A percentile compares a stretch with the other conserved stretches of the same genome.
phyloP scores from a whole-genome alignment of 1,140 invertebrate species.

The Acromyrmex charruanus region DNA sequence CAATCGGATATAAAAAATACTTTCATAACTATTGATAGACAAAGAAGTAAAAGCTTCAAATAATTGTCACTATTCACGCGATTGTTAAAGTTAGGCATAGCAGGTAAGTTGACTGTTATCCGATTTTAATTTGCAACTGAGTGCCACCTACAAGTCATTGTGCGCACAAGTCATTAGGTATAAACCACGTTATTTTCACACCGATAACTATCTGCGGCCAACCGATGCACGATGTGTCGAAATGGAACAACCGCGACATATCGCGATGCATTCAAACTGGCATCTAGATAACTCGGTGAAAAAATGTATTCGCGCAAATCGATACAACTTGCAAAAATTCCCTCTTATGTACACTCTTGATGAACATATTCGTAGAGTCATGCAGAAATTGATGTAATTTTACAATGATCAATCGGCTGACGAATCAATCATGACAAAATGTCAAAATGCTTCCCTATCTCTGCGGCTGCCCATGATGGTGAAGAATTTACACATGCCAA shows the following conservation, averaged over 20 bases:
- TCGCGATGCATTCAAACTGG: slow-evolving; percentile 42
- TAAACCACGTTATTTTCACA: slow-evolving; percentile 68
- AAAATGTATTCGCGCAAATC: slow-evolving; percentile 35
- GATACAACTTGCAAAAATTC: slow-evolving; percentile 11
- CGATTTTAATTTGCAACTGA: slow-evolving; percentile 36
- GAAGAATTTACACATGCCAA: slow-evolving; percentile 79
- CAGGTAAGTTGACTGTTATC: slow-evolving; percentile 66
- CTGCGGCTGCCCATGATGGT: not conserved
- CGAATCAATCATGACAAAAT: slow-evolving; percentile 25
- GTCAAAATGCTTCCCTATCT: slow-evolving; percentile 18
- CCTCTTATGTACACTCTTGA: slow-evolving; percentile 12
- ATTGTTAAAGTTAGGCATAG: slow-evolving; percentile 57
- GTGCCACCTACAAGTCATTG: slow-evolving; percentile 14
- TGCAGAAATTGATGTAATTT: slow-evolving; percentile 6
- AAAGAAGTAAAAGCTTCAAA: slow-evolving; percentile 19
- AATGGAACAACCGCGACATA: slow-evolving; percentile 40
- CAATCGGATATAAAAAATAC: slow-evolving; percentile 1
- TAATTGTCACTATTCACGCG: slow-evolving; percentile 43
- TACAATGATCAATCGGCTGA: slow-evolving; percentile 7
- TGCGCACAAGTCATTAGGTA: slow-evolving; percentile 45
- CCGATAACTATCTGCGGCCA: slow-evolving; percentile 58
- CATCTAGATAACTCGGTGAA: slow-evolving; percentile 47
- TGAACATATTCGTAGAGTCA: slow-evolving; percentile 35
- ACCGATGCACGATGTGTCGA: slow-evolving; percentile 24
- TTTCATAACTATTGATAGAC: not conserved